These are phyloP conservation scores for Tetranychus urticae DNA, from an alignment of 1,140 invertebrate genomes.

Conservation along the genomic window DNA sequence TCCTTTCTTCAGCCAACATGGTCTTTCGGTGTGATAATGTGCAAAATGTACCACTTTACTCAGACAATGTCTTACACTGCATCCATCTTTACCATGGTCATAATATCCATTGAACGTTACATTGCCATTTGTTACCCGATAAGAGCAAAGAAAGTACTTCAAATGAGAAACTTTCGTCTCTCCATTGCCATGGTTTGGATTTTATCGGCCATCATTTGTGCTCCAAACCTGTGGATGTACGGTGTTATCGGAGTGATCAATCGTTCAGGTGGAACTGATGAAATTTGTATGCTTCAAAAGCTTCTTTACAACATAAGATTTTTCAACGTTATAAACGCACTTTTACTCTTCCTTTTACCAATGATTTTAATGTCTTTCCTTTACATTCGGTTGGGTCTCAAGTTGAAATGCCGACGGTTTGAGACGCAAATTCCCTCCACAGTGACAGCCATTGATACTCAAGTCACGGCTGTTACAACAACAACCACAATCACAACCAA, in stretches of 20 bases:
- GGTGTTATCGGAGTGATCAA: constrained; percentile 5
- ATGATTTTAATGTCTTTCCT: constrained; percentile 41
- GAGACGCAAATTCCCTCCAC: too few species aligned
- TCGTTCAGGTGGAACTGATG: not conserved
- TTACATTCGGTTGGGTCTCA: constrained; percentile 45
- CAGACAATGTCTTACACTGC: constrained; percentile 52
- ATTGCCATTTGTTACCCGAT: constrained; percentile 58
- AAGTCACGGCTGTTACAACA: too few species aligned
- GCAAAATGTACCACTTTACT: constrained; percentile 59
- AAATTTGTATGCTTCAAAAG: not conserved
- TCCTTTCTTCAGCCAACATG: constrained; percentile 47
- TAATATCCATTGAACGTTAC: constrained; percentile 56
- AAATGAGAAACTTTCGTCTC: constrained; percentile 23
- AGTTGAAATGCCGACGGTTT: constrained; percentile 25
- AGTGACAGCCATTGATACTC: too few species aligned
- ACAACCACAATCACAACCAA: too few species aligned
- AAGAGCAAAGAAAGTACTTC: constrained; percentile 34
- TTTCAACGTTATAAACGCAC: constrained; percentile 47
- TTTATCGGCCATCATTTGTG: constrained; percentile 42
- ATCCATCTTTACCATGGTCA: constrained; percentile 50
- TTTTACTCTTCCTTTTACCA: constrained; percentile 43
- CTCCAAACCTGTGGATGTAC: constrained; percentile 34
- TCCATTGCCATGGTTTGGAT: constrained; percentile 48
- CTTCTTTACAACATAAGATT: constrained; percentile 39
- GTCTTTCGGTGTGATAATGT: constrained; percentile 49